Percentiles rank a stretch among this genome's conserved stretches.
These are phyloP conservation scores for Eretmocerus hayati DNA, from an alignment of 2,888 invertebrate genomes.

Conservation along the genomic window DNA sequence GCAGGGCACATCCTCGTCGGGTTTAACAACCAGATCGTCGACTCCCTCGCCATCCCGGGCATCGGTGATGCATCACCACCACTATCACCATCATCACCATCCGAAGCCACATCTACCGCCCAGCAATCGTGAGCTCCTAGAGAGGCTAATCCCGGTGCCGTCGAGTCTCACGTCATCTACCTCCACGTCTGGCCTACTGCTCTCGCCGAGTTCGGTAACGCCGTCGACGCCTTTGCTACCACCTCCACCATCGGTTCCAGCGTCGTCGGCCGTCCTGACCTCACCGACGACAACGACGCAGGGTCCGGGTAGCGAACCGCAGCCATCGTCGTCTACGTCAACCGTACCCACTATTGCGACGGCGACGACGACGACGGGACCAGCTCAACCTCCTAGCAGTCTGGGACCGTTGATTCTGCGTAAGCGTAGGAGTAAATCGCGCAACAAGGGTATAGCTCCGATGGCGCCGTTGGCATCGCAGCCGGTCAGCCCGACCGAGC, in stretches of 20 bases:
- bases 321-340: no score
- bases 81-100: slow-evolving; percentile 23
- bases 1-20: background rate
- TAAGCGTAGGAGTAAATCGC: slow-evolving; percentile 58
- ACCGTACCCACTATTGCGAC: no score
- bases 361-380: slow-evolving; percentile 2
- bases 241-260: background rate
- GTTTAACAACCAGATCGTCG: no score
- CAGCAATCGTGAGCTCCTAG: slow-evolving; percentile 38
- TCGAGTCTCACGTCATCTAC: no score
- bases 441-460: slow-evolving; percentile 51
- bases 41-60: no score
- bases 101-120: no score
- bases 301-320: background rate
- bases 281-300: background rate
- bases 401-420: slow-evolving; percentile 45
- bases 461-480: slow-evolving; percentile 51
- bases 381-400: slow-evolving; percentile 15
- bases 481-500: slow-evolving; percentile 48
- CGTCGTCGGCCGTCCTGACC: background rate
- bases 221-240: no score
- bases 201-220: no score
- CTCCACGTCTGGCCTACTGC: no score
- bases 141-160: slow-evolving; percentile 39
- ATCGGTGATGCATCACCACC: slow-evolving; percentile 10